Conservation (phyloP, 2,113 vertebrate genomes). For the Psophia crepitans region DNA sequence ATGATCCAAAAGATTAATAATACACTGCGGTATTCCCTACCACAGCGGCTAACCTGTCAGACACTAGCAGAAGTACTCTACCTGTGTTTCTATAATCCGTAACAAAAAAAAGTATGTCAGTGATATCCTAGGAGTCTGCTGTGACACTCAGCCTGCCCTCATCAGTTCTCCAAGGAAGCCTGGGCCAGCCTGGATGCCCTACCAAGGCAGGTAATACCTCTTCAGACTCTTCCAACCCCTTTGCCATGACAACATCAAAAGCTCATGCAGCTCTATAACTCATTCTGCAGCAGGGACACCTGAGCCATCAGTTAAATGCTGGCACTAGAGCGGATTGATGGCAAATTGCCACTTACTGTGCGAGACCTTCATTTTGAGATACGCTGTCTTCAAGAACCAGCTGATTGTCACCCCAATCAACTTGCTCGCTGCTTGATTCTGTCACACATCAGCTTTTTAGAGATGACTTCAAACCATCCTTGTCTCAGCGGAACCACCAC, state of each 20-base stretch:
- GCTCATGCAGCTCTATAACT: accelerated
- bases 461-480: background rate
- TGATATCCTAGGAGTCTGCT: background rate
- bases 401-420: background rate
- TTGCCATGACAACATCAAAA: background rate
- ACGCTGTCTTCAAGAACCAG: background rate
- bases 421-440: background rate
- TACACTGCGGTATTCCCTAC: background rate
- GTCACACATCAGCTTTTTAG: background rate
- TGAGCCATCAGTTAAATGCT: background rate
- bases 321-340: background rate
- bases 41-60: background rate
- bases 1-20: background rate
- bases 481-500: background rate
- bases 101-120: background rate
- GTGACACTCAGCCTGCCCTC: background rate
- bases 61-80: background rate
- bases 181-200: background rate
- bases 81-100: background rate
- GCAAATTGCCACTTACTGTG: background rate
- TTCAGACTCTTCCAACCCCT: background rate
- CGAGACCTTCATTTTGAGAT: background rate
- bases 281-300: background rate
- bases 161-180: background rate
- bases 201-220: background rate